Percentiles rank a stretch among this genome's conserved stretches.
phyloP scores from a whole-genome alignment of 2,797 vertebrate species.

The Acipenser transmontanus region DNA sequence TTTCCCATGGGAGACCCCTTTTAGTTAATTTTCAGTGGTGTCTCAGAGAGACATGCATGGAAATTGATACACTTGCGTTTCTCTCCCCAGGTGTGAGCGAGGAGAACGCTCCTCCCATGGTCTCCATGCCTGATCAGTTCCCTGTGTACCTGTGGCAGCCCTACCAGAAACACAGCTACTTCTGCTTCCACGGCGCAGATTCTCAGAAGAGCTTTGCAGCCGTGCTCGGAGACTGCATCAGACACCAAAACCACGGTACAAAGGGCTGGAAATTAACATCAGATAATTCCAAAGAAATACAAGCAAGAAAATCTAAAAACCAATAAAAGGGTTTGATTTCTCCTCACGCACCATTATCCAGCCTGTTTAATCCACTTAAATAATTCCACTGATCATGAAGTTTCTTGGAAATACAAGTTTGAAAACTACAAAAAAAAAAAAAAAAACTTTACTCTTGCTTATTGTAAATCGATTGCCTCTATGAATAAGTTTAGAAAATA shows the following conservation, averaged over 20 bases:
- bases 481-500: too few relatives aligned
- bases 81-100: constrained; percentile 56
- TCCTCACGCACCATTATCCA: too few relatives aligned
- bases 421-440: too few relatives aligned
- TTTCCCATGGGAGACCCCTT: too few relatives aligned
- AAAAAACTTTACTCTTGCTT: too few relatives aligned
- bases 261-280: background rate
- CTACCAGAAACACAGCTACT: constrained; percentile 72
- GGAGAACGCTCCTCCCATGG: constrained; percentile 56
- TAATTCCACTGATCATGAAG: too few relatives aligned
- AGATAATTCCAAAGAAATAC: background rate
- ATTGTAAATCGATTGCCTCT: too few relatives aligned
- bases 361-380: too few relatives aligned
- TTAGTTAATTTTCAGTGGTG: too few relatives aligned
- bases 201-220: constrained; percentile 62
- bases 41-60: too few relatives aligned
- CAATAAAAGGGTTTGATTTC: background rate
- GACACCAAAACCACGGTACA: constrained; percentile 78
- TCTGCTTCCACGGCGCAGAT: constrained; percentile 63
- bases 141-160: constrained; percentile 83
- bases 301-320: background rate
- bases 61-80: constrained; percentile 6
- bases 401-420: too few relatives aligned
- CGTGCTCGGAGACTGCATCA: constrained; percentile 70
- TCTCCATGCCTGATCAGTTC: constrained; percentile 66